These are phyloP conservation scores for Teleogryllus occipitalis DNA, from an alignment of 1,140 invertebrate genomes.

Conservation along the genomic window DNA sequence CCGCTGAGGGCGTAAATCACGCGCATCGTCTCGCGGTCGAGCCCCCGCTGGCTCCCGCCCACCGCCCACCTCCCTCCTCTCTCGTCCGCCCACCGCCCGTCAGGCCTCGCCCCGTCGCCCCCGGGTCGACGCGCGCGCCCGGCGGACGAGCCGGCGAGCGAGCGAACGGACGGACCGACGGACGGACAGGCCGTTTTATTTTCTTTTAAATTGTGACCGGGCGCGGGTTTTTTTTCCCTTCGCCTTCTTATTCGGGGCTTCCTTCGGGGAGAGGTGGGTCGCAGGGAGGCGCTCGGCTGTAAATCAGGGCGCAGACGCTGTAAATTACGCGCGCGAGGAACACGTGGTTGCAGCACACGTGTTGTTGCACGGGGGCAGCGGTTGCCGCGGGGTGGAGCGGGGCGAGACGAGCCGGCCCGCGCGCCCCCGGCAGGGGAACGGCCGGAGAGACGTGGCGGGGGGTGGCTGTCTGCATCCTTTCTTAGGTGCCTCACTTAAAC, in stretches of 20 bases:
- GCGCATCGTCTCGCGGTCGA: too few species aligned
- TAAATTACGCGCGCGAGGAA: background rate
- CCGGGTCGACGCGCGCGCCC: too few species aligned
- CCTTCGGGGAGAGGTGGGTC: background rate
- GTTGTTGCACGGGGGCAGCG: background rate
- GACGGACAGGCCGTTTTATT: background rate
- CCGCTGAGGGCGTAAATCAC: too few species aligned
- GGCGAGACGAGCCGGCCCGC: too few species aligned
- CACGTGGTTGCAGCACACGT: background rate
- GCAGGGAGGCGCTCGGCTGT: background rate
- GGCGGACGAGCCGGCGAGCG: too few species aligned
- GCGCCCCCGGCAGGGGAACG: background rate
- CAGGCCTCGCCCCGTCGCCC: too few species aligned
- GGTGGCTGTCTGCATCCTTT: too few species aligned
- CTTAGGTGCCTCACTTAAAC: too few species aligned
- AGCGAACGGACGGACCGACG: background rate
- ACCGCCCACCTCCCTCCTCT: too few species aligned
- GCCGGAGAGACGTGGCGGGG: too few species aligned
- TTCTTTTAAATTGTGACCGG: too few species aligned
- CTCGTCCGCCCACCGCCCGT: too few species aligned
- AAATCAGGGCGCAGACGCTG: background rate
- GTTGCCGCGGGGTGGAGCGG: background rate
- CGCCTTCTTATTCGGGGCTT: background rate
- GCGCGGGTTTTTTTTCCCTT: background rate
- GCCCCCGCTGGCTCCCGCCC: background rate